Evolutionary conservation across 2,797 vertebrate species (phyloP).

Genomic region (Cheirogaleus major): DNA sequence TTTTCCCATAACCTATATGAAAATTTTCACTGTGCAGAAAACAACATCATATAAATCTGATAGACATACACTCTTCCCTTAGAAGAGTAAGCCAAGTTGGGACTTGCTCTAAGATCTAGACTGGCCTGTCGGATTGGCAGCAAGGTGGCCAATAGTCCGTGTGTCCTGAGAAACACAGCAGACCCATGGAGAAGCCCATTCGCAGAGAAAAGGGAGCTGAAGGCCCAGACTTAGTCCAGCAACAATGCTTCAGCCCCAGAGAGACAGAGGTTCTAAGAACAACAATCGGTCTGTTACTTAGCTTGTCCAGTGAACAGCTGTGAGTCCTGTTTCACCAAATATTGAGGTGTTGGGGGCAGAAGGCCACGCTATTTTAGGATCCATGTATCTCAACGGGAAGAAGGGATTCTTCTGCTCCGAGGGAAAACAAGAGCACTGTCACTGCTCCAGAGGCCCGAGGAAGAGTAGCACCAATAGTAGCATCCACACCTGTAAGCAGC

Average conservation of each 20-base stretch:
- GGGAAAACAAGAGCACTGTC: neutral
- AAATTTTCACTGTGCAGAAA: slow-evolving; percentile 13
- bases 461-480: neutral
- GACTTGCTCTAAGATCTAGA: neutral
- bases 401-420: neutral
- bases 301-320: neutral
- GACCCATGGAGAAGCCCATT: neutral
- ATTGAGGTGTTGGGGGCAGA: neutral
- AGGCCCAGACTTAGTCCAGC: neutral
- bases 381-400: neutral
- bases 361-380: neutral
- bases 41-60: neutral
- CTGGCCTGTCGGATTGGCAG: neutral
- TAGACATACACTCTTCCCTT: neutral
- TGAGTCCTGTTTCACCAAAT: neutral
- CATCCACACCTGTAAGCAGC: neutral
- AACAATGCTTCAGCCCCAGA: neutral
- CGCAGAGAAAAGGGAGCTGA: neutral
- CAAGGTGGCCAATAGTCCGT: neutral
- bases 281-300: neutral
- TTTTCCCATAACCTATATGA: slow-evolving; percentile 34
- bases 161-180: neutral
- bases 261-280: neutral
- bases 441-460: accelerated
- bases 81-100: neutral